Evolutionary conservation across 2,113 vertebrate species (phyloP).

Genomic region (Carassius gibelio): DNA sequence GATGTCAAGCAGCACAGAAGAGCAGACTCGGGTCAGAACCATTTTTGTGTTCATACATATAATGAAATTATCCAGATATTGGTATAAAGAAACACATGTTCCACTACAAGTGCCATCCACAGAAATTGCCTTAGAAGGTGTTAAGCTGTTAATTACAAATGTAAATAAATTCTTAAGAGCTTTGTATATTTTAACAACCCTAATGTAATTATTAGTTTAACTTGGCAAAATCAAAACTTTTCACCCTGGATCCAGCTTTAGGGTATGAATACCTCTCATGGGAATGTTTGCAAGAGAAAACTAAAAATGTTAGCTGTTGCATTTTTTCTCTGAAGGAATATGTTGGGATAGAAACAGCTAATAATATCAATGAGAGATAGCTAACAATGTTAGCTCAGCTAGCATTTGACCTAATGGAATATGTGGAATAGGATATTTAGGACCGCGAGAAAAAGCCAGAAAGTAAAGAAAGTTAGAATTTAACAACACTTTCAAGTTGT

Average conservation of each 20-base stretch:
- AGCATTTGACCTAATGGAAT: neutral
- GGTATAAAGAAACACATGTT: neutral
- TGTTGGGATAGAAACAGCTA: too few species aligned
- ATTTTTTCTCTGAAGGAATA: too few species aligned
- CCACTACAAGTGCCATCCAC: neutral
- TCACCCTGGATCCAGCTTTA: too few species aligned
- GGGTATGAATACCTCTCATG: neutral
- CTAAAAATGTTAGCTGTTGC: neutral
- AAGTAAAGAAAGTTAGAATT: neutral
- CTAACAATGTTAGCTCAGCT: too few species aligned
- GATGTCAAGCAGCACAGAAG: constrained; percentile 36
- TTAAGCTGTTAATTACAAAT: neutral
- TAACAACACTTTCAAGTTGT: neutral
- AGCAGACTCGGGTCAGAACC: constrained; percentile 42
- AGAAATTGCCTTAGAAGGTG: neutral
- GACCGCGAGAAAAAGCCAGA: neutral
- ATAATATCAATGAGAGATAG: too few species aligned
- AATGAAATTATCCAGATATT: neutral
- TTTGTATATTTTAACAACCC: neutral
- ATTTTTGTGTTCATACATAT: neutral
- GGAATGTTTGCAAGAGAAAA: neutral
- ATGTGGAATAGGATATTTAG: neutral
- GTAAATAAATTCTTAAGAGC: neutral
- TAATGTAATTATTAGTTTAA: neutral
- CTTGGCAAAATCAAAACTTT: neutral